phyloP scores from a whole-genome alignment of 2,113 vertebrate species.

The Laticauda colubrina region DNA sequence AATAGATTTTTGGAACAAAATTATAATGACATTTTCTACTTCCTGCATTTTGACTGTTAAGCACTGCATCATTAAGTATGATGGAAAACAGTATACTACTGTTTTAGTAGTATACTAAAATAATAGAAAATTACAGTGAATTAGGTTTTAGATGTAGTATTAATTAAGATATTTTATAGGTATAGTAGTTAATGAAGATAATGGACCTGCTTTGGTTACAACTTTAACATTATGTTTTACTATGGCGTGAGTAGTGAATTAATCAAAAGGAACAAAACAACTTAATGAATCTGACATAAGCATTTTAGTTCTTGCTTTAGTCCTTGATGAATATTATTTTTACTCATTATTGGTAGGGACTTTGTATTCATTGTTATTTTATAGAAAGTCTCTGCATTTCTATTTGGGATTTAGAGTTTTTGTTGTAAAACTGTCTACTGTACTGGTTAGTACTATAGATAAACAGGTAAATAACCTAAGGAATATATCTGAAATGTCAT shows the following conservation, averaged over 20 bases:
- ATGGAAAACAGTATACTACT: not conserved
- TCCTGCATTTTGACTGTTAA: not conserved
- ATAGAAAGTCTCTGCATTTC: not conserved
- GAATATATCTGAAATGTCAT: not conserved
- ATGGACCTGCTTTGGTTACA: not conserved
- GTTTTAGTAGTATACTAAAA: not conserved
- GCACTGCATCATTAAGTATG: not conserved
- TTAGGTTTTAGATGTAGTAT: not conserved
- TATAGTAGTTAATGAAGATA: not conserved
- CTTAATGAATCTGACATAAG: not conserved
- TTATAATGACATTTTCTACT: not conserved
- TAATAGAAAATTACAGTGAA: not conserved
- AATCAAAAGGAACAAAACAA: not conserved
- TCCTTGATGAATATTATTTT: not conserved
- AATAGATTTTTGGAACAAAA: not conserved
- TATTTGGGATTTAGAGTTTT: not conserved
- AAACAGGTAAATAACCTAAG: not conserved
- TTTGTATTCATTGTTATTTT: not conserved
- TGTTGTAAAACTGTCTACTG: not conserved
- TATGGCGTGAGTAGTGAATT: not conserved
- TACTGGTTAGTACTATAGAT: not conserved
- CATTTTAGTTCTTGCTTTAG: not conserved
- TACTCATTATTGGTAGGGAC: not conserved
- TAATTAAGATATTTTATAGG: not conserved
- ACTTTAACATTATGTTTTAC: not conserved